Evolutionary conservation across 2,797 vertebrate genomes (phyloP), one percentile per base, ranked within the genome.

Genomic region (Siniperca obscura): DNA sequence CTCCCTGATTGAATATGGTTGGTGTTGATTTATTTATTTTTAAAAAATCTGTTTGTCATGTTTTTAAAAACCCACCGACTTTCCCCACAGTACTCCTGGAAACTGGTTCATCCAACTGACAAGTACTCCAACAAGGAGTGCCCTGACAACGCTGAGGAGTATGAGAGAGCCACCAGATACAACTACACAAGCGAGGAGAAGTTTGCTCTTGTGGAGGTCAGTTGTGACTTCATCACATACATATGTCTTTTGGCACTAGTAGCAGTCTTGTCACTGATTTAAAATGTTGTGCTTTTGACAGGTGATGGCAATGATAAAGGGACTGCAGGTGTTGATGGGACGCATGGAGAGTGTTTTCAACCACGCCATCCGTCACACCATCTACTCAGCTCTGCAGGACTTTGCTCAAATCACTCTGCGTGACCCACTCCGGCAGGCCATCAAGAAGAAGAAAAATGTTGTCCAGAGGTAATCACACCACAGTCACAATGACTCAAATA

Each of bases 271-370:
- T 78, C 3, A 0, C 16, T 80, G 25, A 80, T 56, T 16, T 52
- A 21, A 2, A 50, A 0, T 30, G 13, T 14, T 69, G 30, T 55
- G 17, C 21, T 66, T 16, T 66, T 62, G 25, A n/a, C 92, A 99
- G 98, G 98, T 99, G 80, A 97, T 99, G 16, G 98, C 98, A 7
- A 99, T 99, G 98, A 99, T 99, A 79, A 99, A 99, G 90, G 98
- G 98, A 59, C 92, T 99, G 81, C 98, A 99, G 93, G 98, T 99
- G 78, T 91, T 99, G 88, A 99, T 99, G 98, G 97, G 98, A 7
- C 96, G 98, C 74, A 99, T 99, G 98, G 98, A 99, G 93, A 99
- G 98, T 0, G 98, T 99, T 77, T 99, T 99, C 91, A 99, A 99
- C 83, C 98, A 99, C 7, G 98, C 98, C 85, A 98, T 99, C 91